Evolutionary conservation across 1,140 invertebrate species (phyloP).

Genomic region (Vanessa tameamea): DNA sequence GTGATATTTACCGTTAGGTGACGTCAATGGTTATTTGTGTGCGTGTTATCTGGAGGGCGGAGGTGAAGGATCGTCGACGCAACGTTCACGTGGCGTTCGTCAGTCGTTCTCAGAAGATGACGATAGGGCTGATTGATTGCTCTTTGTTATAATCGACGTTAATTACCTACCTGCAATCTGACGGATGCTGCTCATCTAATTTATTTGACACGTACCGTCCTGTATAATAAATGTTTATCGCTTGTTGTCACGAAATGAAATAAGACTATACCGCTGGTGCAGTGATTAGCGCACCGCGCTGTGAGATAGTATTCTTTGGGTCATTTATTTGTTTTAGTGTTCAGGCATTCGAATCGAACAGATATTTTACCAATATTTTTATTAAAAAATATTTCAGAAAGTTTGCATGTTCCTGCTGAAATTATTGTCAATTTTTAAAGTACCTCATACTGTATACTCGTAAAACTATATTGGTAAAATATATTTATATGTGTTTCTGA

Average conservation of each 20-base stretch:
- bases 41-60: slow-evolving; percentile 56
- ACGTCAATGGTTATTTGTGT: slow-evolving; percentile 72
- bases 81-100: slow-evolving; percentile 57
- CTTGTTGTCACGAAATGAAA: neutral
- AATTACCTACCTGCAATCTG: slow-evolving; percentile 32
- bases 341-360: neutral
- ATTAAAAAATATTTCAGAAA: too few species aligned
- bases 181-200: slow-evolving; percentile 10
- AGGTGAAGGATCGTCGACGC: slow-evolving; percentile 70
- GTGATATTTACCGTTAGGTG: slow-evolving; percentile 51
- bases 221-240: neutral
- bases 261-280: neutral
- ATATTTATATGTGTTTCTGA: too few species aligned
- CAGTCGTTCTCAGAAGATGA: slow-evolving; percentile 57
- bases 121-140: slow-evolving; percentile 61
- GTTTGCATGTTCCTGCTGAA: too few species aligned
- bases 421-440: too few species aligned
- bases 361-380: neutral
- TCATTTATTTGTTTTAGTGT: neutral
- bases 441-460: too few species aligned
- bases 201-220: neutral
- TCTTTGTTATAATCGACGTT: slow-evolving; percentile 54
- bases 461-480: too few species aligned
- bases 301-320: neutral
- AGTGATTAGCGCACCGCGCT: slow-evolving; percentile 1